Conservation (phyloP, 1,140 invertebrate species). For the Chionoecetes opilio region DNA sequence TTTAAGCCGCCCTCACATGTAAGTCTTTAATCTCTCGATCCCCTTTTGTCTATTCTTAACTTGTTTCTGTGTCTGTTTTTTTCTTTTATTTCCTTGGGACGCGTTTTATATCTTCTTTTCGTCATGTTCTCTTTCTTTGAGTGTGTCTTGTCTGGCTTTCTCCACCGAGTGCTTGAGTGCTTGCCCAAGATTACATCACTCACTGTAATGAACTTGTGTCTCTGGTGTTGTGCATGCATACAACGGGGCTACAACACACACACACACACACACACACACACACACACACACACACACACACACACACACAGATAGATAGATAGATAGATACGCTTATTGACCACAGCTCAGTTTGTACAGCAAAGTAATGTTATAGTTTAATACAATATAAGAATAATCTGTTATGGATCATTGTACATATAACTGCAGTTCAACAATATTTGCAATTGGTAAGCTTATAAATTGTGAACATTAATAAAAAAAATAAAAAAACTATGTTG, state of each 20-base stretch:
- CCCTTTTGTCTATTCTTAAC: not conserved
- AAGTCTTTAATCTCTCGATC: not conserved
- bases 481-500: no score
- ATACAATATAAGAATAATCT: no score
- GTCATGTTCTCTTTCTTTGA: not conserved
- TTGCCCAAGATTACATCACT: constrained; percentile 1
- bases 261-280: not conserved
- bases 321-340: no score
- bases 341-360: no score
- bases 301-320: constrained; percentile 55
- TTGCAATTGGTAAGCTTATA: no score
- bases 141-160: not conserved
- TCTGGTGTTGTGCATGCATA: not conserved
- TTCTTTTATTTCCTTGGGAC: not conserved
- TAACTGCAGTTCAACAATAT: no score
- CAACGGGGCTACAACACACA: not conserved
- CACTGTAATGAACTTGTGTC: not conserved
- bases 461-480: no score
- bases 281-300: not conserved
- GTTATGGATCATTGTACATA: no score
- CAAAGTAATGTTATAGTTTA: no score
- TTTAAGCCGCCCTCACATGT: not conserved
- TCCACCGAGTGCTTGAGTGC: not conserved
- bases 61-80: not conserved
- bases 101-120: not conserved